These are phyloP conservation scores for Cyphomyrmex costatus DNA, from an alignment of 1,140 invertebrate species.

Conservation along the genomic window DNA sequence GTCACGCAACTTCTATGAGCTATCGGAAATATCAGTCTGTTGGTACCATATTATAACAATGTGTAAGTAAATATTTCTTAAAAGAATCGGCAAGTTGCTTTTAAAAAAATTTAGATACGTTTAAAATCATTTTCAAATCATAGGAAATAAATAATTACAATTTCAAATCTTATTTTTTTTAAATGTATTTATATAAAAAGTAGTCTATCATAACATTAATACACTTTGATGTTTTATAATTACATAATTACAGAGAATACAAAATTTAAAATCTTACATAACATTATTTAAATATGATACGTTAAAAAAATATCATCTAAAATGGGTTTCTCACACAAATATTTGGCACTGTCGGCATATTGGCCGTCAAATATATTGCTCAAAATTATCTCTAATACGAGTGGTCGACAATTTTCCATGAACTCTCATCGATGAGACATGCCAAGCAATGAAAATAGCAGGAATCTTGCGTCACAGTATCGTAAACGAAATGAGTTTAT, in stretches of 20 bases:
- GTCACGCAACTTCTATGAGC: not conserved
- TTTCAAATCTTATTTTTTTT: not conserved
- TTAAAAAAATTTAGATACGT: no score
- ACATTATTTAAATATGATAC: not conserved
- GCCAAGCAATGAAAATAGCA: constrained; percentile 29
- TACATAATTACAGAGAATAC: not conserved
- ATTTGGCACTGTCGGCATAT: no score
- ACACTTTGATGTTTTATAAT: not conserved
- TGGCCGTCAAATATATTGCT: no score
- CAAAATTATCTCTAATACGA: not conserved
- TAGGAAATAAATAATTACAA: not conserved
- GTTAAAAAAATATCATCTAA: not conserved
- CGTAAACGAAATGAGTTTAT: not conserved
- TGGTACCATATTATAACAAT: not conserved
- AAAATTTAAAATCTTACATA: not conserved
- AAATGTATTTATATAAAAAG: not conserved
- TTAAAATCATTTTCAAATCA: not conserved
- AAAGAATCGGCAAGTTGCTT: not conserved
- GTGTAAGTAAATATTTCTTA: not conserved
- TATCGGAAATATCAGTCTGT: not conserved
- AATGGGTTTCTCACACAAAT: not conserved
- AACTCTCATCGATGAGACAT: not conserved
- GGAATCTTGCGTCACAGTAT: not conserved
- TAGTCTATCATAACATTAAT: not conserved
- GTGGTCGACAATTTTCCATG: constrained; percentile 1